A percentile compares a stretch with the other conserved stretches of the same genome.
Evolutionary conservation across 2,888 invertebrate genomes (phyloP).

Genomic region (Eilema griseolum): DNA sequence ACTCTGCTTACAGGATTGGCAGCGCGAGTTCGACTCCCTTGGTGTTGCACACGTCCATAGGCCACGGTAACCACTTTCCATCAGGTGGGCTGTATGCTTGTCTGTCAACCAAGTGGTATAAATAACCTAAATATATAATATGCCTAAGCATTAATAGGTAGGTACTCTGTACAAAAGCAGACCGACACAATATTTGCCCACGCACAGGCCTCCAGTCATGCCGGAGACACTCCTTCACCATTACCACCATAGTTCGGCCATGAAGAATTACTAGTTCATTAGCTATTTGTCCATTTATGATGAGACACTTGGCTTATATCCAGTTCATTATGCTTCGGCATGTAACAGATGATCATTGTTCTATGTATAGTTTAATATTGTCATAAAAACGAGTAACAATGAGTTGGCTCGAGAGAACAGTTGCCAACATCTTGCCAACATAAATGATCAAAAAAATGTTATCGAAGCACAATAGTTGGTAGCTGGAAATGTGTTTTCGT

Average conservation of each 20-base stretch:
- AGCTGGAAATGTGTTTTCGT: conserved; percentile 61
- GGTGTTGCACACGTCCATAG: no score
- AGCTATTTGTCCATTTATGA: conserved; percentile 49
- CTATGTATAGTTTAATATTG: conserved; percentile 70
- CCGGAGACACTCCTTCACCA: not conserved
- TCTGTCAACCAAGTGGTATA: no score
- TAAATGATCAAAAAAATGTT: conserved; percentile 36
- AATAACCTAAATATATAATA: not conserved
- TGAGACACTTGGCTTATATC: conserved; percentile 60
- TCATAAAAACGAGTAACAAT: conserved; percentile 62
- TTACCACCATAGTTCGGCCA: not conserved
- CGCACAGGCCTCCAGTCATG: not conserved
- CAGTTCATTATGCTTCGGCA: conserved; percentile 52
- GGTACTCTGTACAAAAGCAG: not conserved
- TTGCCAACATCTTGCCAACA: conserved; percentile 58
- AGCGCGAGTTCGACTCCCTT: no score
- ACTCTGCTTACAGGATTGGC: no score
- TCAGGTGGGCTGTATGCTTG: no score
- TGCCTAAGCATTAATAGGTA: not conserved
- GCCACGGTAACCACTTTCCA: no score
- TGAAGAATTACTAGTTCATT: conserved; percentile 48
- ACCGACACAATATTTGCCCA: no score
- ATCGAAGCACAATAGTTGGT: conserved; percentile 46
- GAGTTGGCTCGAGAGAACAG: conserved; percentile 37
- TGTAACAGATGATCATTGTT: conserved; percentile 44